Conservation (phyloP, 2,797 vertebrate species). For the Acropternis orthonyx region DNA sequence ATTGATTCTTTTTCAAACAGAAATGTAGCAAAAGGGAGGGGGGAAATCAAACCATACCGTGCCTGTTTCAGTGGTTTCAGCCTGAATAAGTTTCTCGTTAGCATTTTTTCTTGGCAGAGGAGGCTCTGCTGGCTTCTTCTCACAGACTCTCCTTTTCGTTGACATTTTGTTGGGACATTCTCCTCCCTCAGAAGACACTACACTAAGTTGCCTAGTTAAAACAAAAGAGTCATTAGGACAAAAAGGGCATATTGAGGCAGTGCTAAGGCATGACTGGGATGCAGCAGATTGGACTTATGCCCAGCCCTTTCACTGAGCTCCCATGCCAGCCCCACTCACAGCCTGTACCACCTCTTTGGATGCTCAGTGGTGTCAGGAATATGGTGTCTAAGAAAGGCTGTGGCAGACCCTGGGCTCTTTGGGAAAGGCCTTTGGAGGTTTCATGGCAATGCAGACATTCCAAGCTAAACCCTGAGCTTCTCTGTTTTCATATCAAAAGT, state of each 20-base stretch:
- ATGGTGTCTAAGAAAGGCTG: not conserved
- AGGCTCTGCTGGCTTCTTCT: conserved; percentile 76
- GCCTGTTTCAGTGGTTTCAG: conserved; percentile 86
- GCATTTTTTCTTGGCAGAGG: conserved; percentile 72
- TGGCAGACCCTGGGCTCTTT: not conserved
- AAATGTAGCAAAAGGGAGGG: not conserved
- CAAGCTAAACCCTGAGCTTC: not conserved
- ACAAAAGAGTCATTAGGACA: not conserved
- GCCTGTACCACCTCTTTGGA: not conserved
- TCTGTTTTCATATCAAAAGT: not conserved
- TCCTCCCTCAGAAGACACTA: conserved; percentile 86
- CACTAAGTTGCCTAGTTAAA: conserved; percentile 86
- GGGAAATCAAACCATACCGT: conserved; percentile 27
- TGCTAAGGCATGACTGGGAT: not conserved
- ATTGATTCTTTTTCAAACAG: not conserved
- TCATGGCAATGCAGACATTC: not conserved
- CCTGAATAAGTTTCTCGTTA: conserved; percentile 81
- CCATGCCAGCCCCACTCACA: not conserved
- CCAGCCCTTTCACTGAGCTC: not conserved
- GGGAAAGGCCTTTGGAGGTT: not conserved
- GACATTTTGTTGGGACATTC: conserved; percentile 81
- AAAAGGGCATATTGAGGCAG: not conserved
- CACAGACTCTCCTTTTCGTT: conserved; percentile 75
- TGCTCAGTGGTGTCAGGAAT: not conserved
- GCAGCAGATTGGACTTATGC: not conserved